Evolutionary conservation across 2,797 vertebrate genomes (phyloP), one percentile per base, ranked within the genome.

Genomic region (Champsocephalus gunnari): DNA sequence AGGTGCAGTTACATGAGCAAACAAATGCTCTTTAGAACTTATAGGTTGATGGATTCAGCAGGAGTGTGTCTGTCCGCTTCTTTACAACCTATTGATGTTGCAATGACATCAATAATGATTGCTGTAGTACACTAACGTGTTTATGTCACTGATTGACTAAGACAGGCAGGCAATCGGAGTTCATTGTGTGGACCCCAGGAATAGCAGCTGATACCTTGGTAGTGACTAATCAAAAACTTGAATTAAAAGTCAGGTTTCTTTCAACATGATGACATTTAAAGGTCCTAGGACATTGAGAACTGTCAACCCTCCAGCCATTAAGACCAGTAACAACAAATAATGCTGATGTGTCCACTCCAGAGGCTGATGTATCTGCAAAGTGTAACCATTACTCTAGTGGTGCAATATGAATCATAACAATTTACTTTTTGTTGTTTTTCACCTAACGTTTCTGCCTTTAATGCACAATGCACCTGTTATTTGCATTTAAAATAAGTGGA

Each of bases 141-240:
- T 53, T 51, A 69, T 71, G 81, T 86, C 74, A 88, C 34, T 89
- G 55, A 88, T 81, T 90, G 68, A 83, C 87, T 66, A 21, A 71
- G 7, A 12, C 55, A n/a, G 16, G 5, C 13, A 41, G 12, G 7
- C 4, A 7, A 43, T 56, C 65, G 54, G 34, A 61, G 61, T 66
- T 38, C 48, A 51, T 16, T 32, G 63, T 3, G 17, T 34, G 34
- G 34, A 38, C 34, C 28, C 34, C 34, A 38, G 34, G 34, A 38
- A 38, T 38, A 38, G 34, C 8, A 38, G 34, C 8, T 38, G 34
- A 38, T 38, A 38, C 8, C 34, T 38, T 38, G 34, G 34, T 38
- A 38, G 34, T 38, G 34, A 38, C 34, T 38, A 38, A 38, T 38
- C 34, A 38, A 38, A 38, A 38, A 38, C 34, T 9, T 38, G 6